Conservation (phyloP, 1,140 invertebrate genomes). For the Cotesia typhae region DNA sequence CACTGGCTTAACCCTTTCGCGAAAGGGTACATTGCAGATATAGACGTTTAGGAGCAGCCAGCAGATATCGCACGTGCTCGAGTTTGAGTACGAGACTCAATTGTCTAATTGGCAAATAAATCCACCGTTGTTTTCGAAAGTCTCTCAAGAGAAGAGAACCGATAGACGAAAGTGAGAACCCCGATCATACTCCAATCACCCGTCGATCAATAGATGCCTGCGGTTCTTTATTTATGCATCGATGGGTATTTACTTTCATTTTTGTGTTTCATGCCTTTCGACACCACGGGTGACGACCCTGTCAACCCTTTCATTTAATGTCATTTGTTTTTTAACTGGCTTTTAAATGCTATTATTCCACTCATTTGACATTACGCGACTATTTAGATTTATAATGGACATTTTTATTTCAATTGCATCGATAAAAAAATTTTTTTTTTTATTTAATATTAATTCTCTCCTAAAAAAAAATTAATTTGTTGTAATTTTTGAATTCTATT, state of each 20-base stretch:
- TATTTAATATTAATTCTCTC: too few relatives aligned
- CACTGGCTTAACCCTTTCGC: constrained; percentile 6
- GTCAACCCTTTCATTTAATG: too few relatives aligned
- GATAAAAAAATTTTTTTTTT: too few relatives aligned
- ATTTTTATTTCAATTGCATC: too few relatives aligned
- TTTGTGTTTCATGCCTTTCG: not conserved
- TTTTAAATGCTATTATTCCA: not conserved
- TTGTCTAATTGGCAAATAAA: constrained; percentile 62
- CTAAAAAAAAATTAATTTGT: too few relatives aligned
- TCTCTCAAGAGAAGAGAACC: constrained; percentile 9
- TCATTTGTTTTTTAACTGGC: constrained; percentile 6
- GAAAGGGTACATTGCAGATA: too few relatives aligned
- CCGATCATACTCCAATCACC: constrained; percentile 23
- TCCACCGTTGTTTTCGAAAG: constrained; percentile 50
- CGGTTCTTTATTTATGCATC: not conserved
- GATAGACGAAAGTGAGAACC: too few relatives aligned
- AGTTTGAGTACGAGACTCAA: constrained; percentile 45
- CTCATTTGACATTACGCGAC: too few relatives aligned
- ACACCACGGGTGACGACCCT: too few relatives aligned
- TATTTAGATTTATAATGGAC: too few relatives aligned
- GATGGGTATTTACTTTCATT: not conserved
- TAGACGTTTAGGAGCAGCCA: too few relatives aligned
- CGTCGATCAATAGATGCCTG: constrained; percentile 31
- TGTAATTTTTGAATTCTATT: too few relatives aligned
- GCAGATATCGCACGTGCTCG: constrained; percentile 36